These are phyloP conservation scores for Pyrgilauda ruficollis DNA, from an alignment of 2,113 vertebrate genomes.

Conservation along the genomic window DNA sequence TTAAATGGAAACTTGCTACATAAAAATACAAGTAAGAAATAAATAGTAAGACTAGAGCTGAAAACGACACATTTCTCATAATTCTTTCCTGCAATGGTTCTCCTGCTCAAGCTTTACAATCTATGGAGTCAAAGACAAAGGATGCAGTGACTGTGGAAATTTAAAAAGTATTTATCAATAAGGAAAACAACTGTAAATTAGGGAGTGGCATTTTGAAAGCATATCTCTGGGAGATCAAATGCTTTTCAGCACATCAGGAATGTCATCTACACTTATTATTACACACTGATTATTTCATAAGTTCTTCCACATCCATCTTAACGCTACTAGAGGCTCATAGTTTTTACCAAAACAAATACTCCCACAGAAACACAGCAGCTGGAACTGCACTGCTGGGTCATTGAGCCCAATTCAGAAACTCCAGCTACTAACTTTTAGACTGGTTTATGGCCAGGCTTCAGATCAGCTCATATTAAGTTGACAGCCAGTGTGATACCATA, in stretches of 20 bases:
- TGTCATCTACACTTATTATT: not conserved
- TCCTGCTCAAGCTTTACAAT: not conserved
- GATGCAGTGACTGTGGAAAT: not conserved
- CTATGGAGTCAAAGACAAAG: not conserved
- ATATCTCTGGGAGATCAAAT: not conserved
- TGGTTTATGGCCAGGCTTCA: not conserved
- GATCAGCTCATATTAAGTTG: not conserved
- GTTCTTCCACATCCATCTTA: not conserved
- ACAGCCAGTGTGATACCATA: not conserved
- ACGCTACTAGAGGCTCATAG: not conserved
- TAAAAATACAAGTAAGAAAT: not conserved
- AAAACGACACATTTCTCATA: not conserved
- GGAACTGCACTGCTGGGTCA: not conserved
- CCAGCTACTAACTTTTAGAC: not conserved
- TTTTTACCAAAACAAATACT: not conserved
- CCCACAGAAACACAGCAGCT: not conserved
- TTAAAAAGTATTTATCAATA: not conserved
- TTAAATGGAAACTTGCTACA: not conserved
- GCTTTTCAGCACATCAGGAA: not conserved
- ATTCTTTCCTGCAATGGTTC: not conserved
- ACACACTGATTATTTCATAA: not conserved
- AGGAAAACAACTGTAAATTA: not conserved
- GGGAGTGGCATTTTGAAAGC: not conserved
- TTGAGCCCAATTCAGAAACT: not conserved
- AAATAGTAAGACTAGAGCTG: not conserved